Evolutionary conservation across 2,797 vertebrate species (phyloP).

Genomic region (Poecilia wingei): DNA sequence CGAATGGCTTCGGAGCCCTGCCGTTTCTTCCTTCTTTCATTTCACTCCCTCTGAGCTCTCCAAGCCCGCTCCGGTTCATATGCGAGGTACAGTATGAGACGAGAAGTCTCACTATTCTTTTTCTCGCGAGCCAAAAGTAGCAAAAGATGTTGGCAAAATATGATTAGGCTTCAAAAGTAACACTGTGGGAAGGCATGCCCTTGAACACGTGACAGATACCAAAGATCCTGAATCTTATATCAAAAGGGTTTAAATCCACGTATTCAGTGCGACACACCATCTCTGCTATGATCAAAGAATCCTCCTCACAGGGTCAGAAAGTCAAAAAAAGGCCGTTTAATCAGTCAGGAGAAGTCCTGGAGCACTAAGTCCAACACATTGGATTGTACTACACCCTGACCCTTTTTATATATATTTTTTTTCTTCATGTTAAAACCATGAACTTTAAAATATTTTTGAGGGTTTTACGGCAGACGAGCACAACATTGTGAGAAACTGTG

Average conservation of each 20-base stretch:
- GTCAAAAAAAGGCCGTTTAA: background rate
- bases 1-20: constrained; percentile 32
- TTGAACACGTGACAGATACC: constrained; percentile 2
- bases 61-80: constrained; percentile 7
- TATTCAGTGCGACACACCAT: background rate
- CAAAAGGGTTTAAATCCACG: background rate
- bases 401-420: background rate
- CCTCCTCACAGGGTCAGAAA: background rate
- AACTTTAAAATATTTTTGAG: background rate
- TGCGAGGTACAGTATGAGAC: background rate
- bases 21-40: constrained; percentile 47
- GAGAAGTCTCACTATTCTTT: background rate
- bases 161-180: background rate
- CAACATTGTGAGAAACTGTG: background rate
- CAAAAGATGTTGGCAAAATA: constrained; percentile 6
- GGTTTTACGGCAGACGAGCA: background rate
- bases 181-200: background rate
- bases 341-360: background rate
- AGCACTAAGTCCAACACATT: background rate
- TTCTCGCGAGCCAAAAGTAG: background rate
- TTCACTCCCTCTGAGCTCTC: constrained; percentile 30
- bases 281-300: background rate
- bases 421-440: background rate
- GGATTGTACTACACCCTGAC: background rate
- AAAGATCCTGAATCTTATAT: background rate